These are phyloP conservation scores for Silurus meridionalis DNA, from an alignment of 2,113 vertebrate species.

Conservation along the genomic window DNA sequence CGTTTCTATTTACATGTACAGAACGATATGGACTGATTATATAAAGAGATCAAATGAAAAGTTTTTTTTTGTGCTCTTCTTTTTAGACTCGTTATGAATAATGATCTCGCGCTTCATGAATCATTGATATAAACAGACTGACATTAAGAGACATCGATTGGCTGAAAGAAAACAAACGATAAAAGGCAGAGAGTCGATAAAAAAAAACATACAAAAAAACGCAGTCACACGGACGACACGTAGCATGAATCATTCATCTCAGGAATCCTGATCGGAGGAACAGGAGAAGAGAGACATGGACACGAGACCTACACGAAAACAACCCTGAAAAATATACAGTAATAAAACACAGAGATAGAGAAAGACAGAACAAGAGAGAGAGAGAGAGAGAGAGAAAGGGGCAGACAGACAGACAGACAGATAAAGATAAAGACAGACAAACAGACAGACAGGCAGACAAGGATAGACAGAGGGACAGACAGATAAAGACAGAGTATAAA, in stretches of 20 bases:
- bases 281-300: not conserved
- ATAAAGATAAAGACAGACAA: not conserved
- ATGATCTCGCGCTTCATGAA: slow-evolving; percentile 34
- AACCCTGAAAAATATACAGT: not conserved
- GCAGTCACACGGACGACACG: slow-evolving; percentile 10
- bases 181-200: slow-evolving; percentile 48
- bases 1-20: too few relatives aligned
- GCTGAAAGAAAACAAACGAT: slow-evolving; percentile 29
- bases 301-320: not conserved
- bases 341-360: not conserved
- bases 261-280: slow-evolving; percentile 6
- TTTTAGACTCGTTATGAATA: slow-evolving; percentile 1
- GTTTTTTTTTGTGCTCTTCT: not conserved
- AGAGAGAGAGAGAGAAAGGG: not conserved
- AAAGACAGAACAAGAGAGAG: not conserved
- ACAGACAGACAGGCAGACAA: not conserved
- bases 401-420: not conserved
- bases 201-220: slow-evolving; percentile 50
- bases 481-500: not conserved
- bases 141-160: slow-evolving; percentile 30
- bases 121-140: slow-evolving; percentile 35
- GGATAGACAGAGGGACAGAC: not conserved
- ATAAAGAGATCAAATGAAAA: not conserved
- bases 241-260: slow-evolving; percentile 43
- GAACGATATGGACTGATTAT: not conserved